Conservation (phyloP, 2,113 vertebrate species). For the Dicentrarchus labrax region DNA sequence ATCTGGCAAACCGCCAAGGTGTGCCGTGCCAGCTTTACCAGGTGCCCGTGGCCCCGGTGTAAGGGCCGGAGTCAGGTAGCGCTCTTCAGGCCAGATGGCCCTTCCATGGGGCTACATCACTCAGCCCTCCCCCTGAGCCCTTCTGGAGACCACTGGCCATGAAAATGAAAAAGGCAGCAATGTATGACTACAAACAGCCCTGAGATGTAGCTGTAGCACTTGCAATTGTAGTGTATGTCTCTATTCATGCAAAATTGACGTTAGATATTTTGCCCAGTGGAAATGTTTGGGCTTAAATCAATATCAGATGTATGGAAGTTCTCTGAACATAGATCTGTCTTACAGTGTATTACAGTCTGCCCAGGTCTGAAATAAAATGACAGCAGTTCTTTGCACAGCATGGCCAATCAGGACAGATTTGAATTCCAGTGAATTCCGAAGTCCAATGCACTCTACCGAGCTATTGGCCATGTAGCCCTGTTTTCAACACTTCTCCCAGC, state of each 20-base stretch:
- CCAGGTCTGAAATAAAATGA: slow-evolving; percentile 43
- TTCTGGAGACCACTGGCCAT: slow-evolving; percentile 54
- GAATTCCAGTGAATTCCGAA: slow-evolving; percentile 22
- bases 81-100: slow-evolving; percentile 74
- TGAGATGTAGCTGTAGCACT: neutral
- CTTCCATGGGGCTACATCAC: slow-evolving; percentile 60
- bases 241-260: neutral
- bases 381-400: slow-evolving; percentile 35
- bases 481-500: slow-evolving; percentile 13
- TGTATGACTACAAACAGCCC: neutral
- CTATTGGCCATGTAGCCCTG: neutral
- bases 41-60: slow-evolving; percentile 59
- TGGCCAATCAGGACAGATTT: slow-evolving; percentile 52
- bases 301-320: slow-evolving; percentile 2
- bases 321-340: neutral
- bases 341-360: neutral
- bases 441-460: neutral
- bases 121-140: slow-evolving; percentile 53
- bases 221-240: neutral
- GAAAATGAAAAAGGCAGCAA: slow-evolving; percentile 25
- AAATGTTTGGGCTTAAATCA: slow-evolving; percentile 24
- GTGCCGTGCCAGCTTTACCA: slow-evolving; percentile 64
- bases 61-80: slow-evolving; percentile 62
- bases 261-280: neutral
- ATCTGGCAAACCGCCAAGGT: slow-evolving; percentile 49